A percentile compares a stretch with the other conserved stretches of the same genome.
phyloP scores from a whole-genome alignment of 1,140 invertebrate genomes.

The Augochlora pura region DNA sequence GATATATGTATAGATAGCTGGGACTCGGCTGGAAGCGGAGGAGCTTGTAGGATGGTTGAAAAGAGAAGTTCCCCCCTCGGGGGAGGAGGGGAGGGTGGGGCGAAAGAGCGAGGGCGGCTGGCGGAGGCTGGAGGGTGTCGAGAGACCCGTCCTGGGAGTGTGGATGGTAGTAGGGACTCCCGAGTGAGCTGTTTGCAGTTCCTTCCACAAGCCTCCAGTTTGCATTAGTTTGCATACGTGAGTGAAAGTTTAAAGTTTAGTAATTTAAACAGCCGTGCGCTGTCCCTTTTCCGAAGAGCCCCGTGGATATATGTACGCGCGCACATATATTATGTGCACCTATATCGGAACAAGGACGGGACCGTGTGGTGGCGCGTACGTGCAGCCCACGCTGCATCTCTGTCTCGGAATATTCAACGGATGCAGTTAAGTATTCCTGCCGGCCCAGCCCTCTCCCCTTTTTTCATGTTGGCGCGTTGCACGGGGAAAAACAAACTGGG shows the following conservation, averaged over 20 bases:
- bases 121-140: slow-evolving; percentile 57
- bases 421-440: slow-evolving; percentile 46
- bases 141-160: slow-evolving; percentile 57
- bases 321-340: slow-evolving; percentile 39
- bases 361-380: not conserved
- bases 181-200: slow-evolving; percentile 74
- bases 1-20: slow-evolving; percentile 51
- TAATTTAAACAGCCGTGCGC: slow-evolving; percentile 69
- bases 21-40: slow-evolving; percentile 13
- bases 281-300: slow-evolving; percentile 64
- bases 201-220: slow-evolving; percentile 72
- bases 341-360: not conserved
- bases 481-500: slow-evolving; percentile 15
- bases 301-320: slow-evolving; percentile 22
- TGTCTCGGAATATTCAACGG: slow-evolving; percentile 55
- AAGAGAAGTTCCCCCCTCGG: slow-evolving; percentile 20
- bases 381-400: slow-evolving; percentile 17
- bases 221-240: slow-evolving; percentile 74
- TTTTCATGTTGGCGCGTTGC: slow-evolving; percentile 33
- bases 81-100: too few relatives aligned
- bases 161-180: slow-evolving; percentile 61
- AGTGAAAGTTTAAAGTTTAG: slow-evolving; percentile 75
- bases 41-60: slow-evolving; percentile 15
- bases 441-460: not conserved
- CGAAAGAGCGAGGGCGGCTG: slow-evolving; percentile 26